Base-by-base conservation (phyloP, 2,113 vertebrate species). In the Dendrocopos noguchii region DNA sequence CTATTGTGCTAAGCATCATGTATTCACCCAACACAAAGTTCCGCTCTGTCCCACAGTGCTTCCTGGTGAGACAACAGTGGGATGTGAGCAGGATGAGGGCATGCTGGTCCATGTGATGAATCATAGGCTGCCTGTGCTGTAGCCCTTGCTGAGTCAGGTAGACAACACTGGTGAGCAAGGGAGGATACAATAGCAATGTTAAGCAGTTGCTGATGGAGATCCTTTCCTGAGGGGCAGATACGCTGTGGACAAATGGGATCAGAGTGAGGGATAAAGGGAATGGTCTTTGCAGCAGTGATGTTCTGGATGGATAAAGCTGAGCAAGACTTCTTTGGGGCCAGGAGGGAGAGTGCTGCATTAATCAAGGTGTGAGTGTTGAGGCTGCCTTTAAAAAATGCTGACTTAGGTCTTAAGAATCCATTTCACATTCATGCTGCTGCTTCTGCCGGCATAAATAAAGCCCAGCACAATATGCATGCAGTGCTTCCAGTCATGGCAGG, bases 321-420 rank as follows among this genome's bases (percentile, higher is more conserved):
- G 93, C 68, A 31, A 90, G 90, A 8, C 31, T 82, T 66, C 73
- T 80, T 50, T 66, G 14, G 90, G 79, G 93, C 93, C 82, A 88
- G 80, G 81, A 73, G 46, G 57, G 65, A 95, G 81, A 89, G 16
- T 94, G 88, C 90, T 0, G 68, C 92, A 95, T 95, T 95, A 91
- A 95, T 95, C 93, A 80, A 87, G 87, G 90, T 82, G 94, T 12
- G 67, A 95, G 79, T 5, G 1, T 82, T 28, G 42, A 91, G 64
- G 64, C 87, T 78, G 96, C 94, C 61, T 87, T 83, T 65, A 44
- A 52, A 80, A 96, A 88, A 56, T 86, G 94, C 94, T 95, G 94
- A 95, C 87, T 88, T 75, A 18, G 39, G 47, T 53, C 68, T 55
- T 68, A 59, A 57, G 65, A 78, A 71, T 91, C 90, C 66, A 31